Conservation (phyloP, 2,113 vertebrate genomes). For the Bothrops jararaca region DNA sequence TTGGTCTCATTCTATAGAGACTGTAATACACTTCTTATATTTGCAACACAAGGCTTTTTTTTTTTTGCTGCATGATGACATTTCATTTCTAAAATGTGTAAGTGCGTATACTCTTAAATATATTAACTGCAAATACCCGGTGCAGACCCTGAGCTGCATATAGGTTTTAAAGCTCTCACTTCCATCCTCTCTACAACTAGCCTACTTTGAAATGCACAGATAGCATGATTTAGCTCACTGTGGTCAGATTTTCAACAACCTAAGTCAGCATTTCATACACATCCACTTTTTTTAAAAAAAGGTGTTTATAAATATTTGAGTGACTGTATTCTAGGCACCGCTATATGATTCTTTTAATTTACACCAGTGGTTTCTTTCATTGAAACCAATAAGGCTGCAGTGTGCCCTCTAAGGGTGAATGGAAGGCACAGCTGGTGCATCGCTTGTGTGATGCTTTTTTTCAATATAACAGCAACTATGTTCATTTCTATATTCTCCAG, state of each 20-base stretch:
- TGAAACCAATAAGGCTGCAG: slow-evolving; percentile 7
- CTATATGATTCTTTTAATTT: neutral
- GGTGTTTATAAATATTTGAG: slow-evolving; percentile 29
- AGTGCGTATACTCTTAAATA: slow-evolving; percentile 54
- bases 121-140: slow-evolving; percentile 49
- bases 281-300: slow-evolving; percentile 22
- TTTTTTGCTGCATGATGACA: slow-evolving; percentile 65
- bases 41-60: slow-evolving; percentile 62
- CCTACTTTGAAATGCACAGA: neutral
- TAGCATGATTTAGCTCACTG: neutral
- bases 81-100: slow-evolving; percentile 57
- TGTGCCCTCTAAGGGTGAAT: slow-evolving; percentile 21
- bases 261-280: neutral
- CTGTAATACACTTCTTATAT: slow-evolving; percentile 62
- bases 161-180: neutral
- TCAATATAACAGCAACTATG: neutral
- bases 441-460: neutral
- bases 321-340: slow-evolving; percentile 3
- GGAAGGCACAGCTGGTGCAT: slow-evolving; percentile 5
- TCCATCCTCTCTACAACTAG: neutral
- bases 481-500: neutral
- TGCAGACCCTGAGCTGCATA: slow-evolving; percentile 21
- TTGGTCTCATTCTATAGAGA: slow-evolving; percentile 59
- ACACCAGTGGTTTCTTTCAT: neutral
- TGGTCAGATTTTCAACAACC: neutral